Percentiles rank a stretch among this genome's conserved stretches.
These are phyloP conservation scores for Sphaeridia pumilis DNA, from an alignment of 2,888 invertebrate genomes.

Conservation along the genomic window DNA sequence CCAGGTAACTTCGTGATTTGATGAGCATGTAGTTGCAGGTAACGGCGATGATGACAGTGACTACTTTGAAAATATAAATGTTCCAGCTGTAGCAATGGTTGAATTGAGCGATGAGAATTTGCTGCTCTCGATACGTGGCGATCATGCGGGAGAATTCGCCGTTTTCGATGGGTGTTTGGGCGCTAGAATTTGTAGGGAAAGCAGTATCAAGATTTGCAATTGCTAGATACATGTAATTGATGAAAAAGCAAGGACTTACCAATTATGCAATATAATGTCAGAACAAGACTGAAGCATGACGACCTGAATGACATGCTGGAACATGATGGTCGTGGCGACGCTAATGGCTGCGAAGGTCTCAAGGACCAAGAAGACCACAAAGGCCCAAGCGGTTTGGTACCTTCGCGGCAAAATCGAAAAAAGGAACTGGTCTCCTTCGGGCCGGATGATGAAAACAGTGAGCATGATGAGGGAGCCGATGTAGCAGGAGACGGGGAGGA, in stretches of 20 bases:
- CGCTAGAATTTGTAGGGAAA: constrained; percentile 9
- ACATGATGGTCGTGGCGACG: constrained; percentile 12
- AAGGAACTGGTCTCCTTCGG: constrained; percentile 13
- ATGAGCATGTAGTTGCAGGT: constrained; percentile 11
- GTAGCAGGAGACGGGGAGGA: constrained; percentile 11
- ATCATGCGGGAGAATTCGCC: constrained; percentile 14
- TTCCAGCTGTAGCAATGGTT: constrained; percentile 13
- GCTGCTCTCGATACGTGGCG: constrained; percentile 11
- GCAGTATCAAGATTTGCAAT: neutral
- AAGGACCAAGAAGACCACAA: constrained; percentile 5
- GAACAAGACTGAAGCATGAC: constrained; percentile 13
- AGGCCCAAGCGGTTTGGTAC: constrained; percentile 15
- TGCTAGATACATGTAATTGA: neutral
- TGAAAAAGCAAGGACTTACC: too few relatives aligned
- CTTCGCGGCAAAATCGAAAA: constrained; percentile 8
- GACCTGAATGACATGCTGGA: constrained; percentile 15
- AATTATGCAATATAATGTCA: constrained; percentile 10
- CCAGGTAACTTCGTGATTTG: constrained; percentile 6
- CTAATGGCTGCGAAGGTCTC: constrained; percentile 14
- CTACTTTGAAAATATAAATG: constrained; percentile 11
- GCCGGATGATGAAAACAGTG: constrained; percentile 12
- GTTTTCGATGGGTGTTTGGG: constrained; percentile 13
- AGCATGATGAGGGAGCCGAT: constrained; percentile 11
- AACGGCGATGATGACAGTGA: constrained; percentile 6
- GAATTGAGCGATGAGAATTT: constrained; percentile 8